These are phyloP conservation scores for Athene cunicularia DNA, from an alignment of 2,113 vertebrate species.

Conservation along the genomic window DNA sequence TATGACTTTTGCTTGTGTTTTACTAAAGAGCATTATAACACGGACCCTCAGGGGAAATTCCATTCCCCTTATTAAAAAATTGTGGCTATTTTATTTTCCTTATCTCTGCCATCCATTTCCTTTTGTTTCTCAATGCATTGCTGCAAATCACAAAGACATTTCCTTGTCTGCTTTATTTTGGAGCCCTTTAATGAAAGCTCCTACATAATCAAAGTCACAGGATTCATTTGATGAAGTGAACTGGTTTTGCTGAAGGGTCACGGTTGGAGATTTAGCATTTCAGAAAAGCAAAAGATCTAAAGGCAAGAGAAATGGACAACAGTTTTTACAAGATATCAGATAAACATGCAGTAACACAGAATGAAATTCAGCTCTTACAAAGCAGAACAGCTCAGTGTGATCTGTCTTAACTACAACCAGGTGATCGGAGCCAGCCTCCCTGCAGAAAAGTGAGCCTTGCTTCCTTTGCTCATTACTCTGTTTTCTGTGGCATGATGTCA, in stretches of 20 bases:
- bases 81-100: constrained; percentile 57
- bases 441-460: background rate
- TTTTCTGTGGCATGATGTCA: constrained; percentile 57
- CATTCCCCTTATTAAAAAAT: constrained; percentile 50
- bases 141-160: constrained; percentile 60
- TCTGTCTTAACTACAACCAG: constrained; percentile 66
- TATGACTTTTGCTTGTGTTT: constrained; percentile 2
- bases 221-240: constrained; percentile 56
- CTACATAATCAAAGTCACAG: constrained; percentile 55
- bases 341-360: constrained; percentile 57
- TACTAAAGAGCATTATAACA: background rate
- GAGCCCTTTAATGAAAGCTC: constrained; percentile 49
- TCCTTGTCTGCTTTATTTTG: constrained; percentile 64
- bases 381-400: constrained; percentile 51
- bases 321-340: constrained; percentile 72
- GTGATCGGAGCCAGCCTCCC: constrained; percentile 41
- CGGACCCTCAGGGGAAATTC: constrained; percentile 2
- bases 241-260: constrained; percentile 55
- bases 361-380: constrained; percentile 45
- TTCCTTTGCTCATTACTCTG: constrained; percentile 44
- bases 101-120: constrained; percentile 65
- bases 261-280: constrained; percentile 60
- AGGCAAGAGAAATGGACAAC: constrained; percentile 55
- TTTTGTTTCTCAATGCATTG: constrained; percentile 50
- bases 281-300: constrained; percentile 64